Evolutionary conservation across 1,140 invertebrate species (phyloP), one percentile per base, ranked within the genome.

Genomic region (Pogonomyrmex californicus): DNA sequence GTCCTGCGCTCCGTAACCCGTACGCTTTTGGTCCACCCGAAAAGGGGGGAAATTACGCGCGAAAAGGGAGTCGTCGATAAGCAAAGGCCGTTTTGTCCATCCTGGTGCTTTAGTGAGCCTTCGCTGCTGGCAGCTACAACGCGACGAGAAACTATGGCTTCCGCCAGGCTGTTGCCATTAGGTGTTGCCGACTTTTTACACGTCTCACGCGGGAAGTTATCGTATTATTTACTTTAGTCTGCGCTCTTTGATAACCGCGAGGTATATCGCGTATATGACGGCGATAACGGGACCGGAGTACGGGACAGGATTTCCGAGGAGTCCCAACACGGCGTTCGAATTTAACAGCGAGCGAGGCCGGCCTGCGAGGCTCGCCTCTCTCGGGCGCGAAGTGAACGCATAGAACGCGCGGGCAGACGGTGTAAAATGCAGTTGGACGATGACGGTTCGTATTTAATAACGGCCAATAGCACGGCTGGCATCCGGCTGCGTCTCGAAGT

Each of bases 401-500:
- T 23, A 23, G 23, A 23, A 23, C 23, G 23, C 23, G 23, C 23
- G 23, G 23, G 23, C 23, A 23, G 17, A 41, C n/a, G 38, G 36
- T n/a, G 30, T 58, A 58, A 36, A 58, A 62, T 6, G 23, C 17
- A 7, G 14, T 44, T 36, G 41, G 10, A 47, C 30, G 51, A 47
- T 17, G 51, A 60, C 79, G 54, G 66, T 10, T 36, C 41, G 68
- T 36, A 23, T 47, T 62, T 83, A 73, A 75, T 62, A 73, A 60
- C 79, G 56, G 68, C 54, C 79, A 71, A 75, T 75, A 60, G 63
- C 54, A 83, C 56, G 44, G 2, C n/a, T 44, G 12, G 12, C 30
- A 73, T 83, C 68, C 66, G 68, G 68, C 17, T 23, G 38, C 36
- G 51, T 51, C 41, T 62, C 79, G 9, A 83, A 73, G 79, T 83